Conservation (phyloP, 2,888 invertebrate species). For the Hymenopus coronatus region DNA sequence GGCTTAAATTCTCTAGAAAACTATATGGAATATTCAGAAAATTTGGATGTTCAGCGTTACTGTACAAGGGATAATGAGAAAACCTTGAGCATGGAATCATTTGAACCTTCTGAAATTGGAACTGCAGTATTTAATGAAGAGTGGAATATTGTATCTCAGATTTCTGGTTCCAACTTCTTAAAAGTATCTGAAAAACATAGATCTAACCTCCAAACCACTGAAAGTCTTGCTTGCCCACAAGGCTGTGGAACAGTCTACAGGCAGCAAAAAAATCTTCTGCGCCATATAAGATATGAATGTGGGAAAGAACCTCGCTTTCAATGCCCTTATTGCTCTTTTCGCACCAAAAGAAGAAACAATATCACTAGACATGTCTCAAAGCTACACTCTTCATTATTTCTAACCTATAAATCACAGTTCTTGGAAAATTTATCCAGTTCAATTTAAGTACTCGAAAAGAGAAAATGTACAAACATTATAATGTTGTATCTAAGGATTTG, state of each 20-base stretch:
- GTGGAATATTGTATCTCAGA: not conserved
- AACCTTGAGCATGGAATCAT: not conserved
- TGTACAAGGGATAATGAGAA: not conserved
- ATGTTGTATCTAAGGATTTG: too few relatives aligned
- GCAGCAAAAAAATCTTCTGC: slow-evolving; percentile 16
- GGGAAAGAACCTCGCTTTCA: slow-evolving; percentile 40
- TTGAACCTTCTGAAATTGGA: not conserved
- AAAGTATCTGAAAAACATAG: not conserved
- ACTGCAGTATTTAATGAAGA: not conserved
- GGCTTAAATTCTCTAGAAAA: not conserved
- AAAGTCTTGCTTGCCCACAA: not conserved
- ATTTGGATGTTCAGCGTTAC: not conserved
- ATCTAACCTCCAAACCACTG: not conserved
- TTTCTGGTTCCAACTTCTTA: not conserved
- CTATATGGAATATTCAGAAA: not conserved
- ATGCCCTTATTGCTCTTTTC: slow-evolving; percentile 38
- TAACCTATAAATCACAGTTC: too few relatives aligned
- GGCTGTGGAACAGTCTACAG: slow-evolving; percentile 17
- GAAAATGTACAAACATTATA: too few relatives aligned
- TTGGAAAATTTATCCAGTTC: too few relatives aligned
- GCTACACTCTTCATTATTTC: not conserved
- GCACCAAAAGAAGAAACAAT: slow-evolving; percentile 37
- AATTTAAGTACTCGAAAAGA: too few relatives aligned
- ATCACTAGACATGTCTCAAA: slow-evolving; percentile 34
- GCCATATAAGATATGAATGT: slow-evolving; percentile 44